Conservation (phyloP, 2,113 vertebrate genomes). For the Rhagologus leucostigma region DNA sequence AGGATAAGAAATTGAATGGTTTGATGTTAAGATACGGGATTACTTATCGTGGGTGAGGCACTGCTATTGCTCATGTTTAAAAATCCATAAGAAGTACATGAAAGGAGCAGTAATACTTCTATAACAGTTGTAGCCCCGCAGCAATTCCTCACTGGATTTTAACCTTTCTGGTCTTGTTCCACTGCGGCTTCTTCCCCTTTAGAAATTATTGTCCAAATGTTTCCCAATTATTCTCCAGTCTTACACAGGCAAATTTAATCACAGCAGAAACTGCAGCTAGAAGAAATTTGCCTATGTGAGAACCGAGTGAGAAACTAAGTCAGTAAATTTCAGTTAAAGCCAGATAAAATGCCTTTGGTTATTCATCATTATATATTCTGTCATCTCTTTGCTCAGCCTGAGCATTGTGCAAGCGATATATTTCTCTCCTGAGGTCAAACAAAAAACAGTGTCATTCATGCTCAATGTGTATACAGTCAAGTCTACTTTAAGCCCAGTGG, state of each 20-base stretch:
- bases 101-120: not conserved
- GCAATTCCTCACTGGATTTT: not conserved
- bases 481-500: not conserved
- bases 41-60: not conserved
- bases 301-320: not conserved
- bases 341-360: not conserved
- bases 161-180: not conserved
- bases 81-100: not conserved
- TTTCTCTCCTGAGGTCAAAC: not conserved
- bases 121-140: not conserved
- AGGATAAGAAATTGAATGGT: not conserved
- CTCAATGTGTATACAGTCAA: not conserved
- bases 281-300: not conserved
- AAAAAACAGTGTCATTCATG: not conserved
- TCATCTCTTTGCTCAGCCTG: not conserved
- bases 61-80: not conserved
- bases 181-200: not conserved
- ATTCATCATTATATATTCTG: not conserved
- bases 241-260: not conserved
- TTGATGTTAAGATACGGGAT: not conserved
- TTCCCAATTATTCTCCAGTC: not conserved
- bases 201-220: not conserved
- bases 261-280: not conserved
- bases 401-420: not conserved
- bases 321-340: not conserved